phyloP scores from a whole-genome alignment of 2,888 invertebrate species.

The Gastrophysa polygoni region DNA sequence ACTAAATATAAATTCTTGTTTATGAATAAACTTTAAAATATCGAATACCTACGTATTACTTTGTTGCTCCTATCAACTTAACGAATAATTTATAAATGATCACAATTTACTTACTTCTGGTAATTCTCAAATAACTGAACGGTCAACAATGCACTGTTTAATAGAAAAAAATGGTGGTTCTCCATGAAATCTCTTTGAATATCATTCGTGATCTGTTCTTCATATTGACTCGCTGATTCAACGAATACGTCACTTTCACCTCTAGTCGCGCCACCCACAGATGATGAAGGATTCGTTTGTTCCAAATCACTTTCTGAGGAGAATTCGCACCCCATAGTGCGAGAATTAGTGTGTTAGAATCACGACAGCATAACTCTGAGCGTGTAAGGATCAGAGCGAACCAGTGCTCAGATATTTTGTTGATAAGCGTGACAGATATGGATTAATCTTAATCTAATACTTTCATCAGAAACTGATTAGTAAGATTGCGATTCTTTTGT shows the following conservation, averaged over 20 bases:
- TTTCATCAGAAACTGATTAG: neutral
- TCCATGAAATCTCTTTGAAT: conserved; percentile 67
- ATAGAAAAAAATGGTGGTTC: conserved; percentile 71
- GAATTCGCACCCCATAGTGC: neutral
- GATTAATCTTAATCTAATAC: neutral
- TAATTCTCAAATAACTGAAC: conserved; percentile 70
- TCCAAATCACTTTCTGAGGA: neutral
- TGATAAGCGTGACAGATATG: too few species aligned
- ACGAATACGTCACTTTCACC: conserved; percentile 12
- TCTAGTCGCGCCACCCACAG: neutral
- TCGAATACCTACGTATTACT: too few species aligned
- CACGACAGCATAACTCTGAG: neutral
- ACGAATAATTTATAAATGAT: too few species aligned
- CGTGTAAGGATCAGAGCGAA: too few species aligned
- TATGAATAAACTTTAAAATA: too few species aligned
- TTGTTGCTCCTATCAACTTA: too few species aligned
- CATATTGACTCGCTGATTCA: conserved; percentile 51
- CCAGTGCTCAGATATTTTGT: too few species aligned
- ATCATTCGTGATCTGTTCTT: conserved; percentile 63
- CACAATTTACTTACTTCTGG: conserved; percentile 37
- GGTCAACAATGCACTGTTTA: conserved; percentile 77
- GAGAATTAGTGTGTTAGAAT: neutral
- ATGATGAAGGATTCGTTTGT: too few species aligned
- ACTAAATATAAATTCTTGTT: too few species aligned
- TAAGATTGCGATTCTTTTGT: neutral